These are phyloP conservation scores for Tinamus guttatus DNA, from an alignment of 2,113 vertebrate genomes.

Conservation along the genomic window DNA sequence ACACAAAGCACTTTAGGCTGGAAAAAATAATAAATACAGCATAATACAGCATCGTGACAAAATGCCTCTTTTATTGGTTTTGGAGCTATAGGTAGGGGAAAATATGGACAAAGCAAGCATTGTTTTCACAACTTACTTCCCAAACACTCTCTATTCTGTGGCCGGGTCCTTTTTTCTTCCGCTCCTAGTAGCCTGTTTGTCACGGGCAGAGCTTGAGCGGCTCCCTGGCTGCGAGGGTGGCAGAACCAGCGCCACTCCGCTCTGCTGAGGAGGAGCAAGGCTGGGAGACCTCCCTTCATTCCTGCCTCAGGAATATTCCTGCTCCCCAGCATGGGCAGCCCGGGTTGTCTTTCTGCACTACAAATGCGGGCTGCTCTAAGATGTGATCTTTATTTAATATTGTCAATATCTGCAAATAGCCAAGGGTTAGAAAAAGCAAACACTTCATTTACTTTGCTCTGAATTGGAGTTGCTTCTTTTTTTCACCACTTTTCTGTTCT, in stretches of 20 bases:
- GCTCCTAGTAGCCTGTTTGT: slow-evolving; percentile 45
- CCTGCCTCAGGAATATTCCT: too few species aligned
- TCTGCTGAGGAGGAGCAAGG: slow-evolving; percentile 13
- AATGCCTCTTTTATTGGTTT: slow-evolving; percentile 44
- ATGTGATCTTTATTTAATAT: neutral
- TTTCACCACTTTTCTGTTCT: neutral
- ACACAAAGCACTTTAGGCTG: slow-evolving; percentile 78
- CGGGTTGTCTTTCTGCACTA: neutral
- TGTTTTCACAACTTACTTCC: slow-evolving; percentile 20
- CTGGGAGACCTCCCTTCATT: neutral
- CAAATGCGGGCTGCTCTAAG: slow-evolving; percentile 9
- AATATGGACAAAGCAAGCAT: slow-evolving; percentile 37
- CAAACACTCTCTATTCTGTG: neutral
- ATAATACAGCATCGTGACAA: slow-evolving; percentile 68
- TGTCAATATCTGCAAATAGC: neutral
- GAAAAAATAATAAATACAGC: slow-evolving; percentile 66
- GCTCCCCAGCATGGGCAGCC: slow-evolving; percentile 11
- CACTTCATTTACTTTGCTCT: neutral
- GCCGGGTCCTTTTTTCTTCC: neutral
- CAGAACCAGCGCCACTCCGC: neutral
- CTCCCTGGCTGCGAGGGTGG: slow-evolving; percentile 30
- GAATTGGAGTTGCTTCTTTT: neutral
- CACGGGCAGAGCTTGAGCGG: slow-evolving; percentile 23
- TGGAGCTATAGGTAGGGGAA: slow-evolving; percentile 19
- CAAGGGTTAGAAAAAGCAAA: neutral